Conservation (phyloP, 2,113 vertebrate species). For the Chrysemys picta region DNA sequence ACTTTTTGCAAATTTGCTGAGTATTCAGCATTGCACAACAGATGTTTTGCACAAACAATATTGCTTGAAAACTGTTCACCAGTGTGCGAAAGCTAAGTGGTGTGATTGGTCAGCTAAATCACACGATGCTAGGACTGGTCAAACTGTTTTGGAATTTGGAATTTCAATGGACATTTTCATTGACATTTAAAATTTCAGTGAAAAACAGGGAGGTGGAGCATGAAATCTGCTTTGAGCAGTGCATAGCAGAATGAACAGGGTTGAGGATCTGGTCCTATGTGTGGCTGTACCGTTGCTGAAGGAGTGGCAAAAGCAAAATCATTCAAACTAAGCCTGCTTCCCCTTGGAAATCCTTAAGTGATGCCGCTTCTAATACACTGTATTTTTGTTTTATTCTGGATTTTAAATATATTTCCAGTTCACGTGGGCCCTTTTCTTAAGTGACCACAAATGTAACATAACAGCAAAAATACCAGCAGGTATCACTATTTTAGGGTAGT, state of each 20-base stretch:
- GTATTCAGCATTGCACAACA: no score
- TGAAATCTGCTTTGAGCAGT: no score
- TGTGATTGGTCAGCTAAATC: no score
- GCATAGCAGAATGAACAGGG: background rate
- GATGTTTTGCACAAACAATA: no score
- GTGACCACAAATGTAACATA: background rate
- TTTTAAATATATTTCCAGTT: background rate
- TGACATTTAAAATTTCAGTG: background rate
- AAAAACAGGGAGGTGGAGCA: background rate
- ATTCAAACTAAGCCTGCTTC: background rate
- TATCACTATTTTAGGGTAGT: background rate
- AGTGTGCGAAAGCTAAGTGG: no score
- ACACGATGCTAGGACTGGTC: background rate
- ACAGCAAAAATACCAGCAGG: accelerated
- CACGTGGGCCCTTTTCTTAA: background rate
- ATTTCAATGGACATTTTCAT: background rate
- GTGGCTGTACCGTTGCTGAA: no score
- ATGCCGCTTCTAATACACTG: background rate
- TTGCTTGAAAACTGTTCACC: no score
- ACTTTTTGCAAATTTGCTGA: no score
- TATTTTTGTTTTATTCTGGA: no score
- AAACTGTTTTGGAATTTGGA: background rate
- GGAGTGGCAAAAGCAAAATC: background rate
- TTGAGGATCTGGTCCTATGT: background rate
- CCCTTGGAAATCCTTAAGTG: background rate